Evolutionary conservation across 2,888 invertebrate species (phyloP).

Genomic region (Bombylius discolor): DNA sequence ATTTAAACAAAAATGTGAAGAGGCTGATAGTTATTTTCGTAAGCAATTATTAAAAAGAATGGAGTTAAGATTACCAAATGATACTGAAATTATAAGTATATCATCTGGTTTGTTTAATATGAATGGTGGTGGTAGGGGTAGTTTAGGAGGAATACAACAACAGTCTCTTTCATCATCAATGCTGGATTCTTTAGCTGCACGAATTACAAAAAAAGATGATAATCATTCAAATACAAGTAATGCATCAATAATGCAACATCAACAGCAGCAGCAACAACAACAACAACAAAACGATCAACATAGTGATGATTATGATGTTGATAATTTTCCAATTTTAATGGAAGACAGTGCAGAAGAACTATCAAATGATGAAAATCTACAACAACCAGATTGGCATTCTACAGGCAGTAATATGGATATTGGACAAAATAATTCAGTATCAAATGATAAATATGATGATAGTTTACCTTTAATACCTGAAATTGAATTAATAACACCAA

Average conservation of each 20-base stretch:
- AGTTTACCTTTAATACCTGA: slow-evolving; percentile 33
- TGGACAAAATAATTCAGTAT: neutral
- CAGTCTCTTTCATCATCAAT: too few species aligned
- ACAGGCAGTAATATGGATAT: too few species aligned
- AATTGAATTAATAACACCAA: slow-evolving; percentile 31
- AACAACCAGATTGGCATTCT: too few species aligned
- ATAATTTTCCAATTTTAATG: neutral
- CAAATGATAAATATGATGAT: slow-evolving; percentile 19
- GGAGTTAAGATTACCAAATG: neutral
- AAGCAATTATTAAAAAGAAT: slow-evolving; percentile 21
- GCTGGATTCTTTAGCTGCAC: neutral
- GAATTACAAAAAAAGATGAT: neutral
- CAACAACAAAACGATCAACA: slow-evolving; percentile 17
- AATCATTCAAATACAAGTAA: too few species aligned
- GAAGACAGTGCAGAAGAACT: neutral
- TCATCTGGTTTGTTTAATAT: neutral
- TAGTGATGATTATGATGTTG: slow-evolving; percentile 8
- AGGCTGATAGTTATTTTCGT: slow-evolving; percentile 33
- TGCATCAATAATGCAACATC: neutral
- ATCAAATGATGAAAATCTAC: neutral
- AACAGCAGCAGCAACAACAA: slow-evolving; percentile 12
- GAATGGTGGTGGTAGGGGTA: too few species aligned
- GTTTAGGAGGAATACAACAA: too few species aligned
- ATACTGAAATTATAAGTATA: neutral
- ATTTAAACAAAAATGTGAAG: slow-evolving; percentile 35